phyloP scores from a whole-genome alignment of 2,888 invertebrate genomes.

The Lacanobia oleracea region DNA sequence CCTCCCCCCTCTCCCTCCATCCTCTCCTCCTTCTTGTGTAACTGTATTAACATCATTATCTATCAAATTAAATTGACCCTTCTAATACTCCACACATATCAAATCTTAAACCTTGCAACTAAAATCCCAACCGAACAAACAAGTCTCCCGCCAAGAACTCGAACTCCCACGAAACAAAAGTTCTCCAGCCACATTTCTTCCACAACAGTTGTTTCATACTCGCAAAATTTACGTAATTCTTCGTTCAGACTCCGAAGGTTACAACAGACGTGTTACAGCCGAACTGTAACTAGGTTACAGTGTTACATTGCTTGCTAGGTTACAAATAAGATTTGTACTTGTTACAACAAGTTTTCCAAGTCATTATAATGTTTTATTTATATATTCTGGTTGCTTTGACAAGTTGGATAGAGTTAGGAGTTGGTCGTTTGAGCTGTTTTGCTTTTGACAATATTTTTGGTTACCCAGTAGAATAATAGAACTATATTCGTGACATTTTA shows the following conservation, averaged over 20 bases:
- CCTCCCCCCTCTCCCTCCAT: no score
- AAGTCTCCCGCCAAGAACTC: conserved; percentile 19
- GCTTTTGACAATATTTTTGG: not conserved
- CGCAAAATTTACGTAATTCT: conserved; percentile 56
- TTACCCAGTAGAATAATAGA: not conserved
- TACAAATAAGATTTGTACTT: conserved; percentile 63
- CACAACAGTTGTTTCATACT: conserved; percentile 41
- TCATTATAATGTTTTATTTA: conserved; percentile 60
- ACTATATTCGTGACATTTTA: no score
- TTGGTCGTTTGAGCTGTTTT: conserved; percentile 11
- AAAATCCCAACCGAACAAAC: no score
- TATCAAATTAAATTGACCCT: no score
- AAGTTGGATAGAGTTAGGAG: conserved; percentile 47
- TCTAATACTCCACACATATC: no score
- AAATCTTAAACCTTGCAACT: no score
- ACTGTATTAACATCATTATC: no score
- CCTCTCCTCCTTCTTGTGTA: no score
- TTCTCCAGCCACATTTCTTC: conserved; percentile 39
- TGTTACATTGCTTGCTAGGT: conserved; percentile 52
- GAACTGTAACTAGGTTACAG: conserved; percentile 56
- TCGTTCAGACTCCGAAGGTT: conserved; percentile 44
- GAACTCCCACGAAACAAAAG: conserved; percentile 33
- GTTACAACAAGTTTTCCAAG: conserved; percentile 57
- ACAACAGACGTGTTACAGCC: conserved; percentile 43
- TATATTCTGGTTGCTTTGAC: conserved; percentile 45